Base-by-base conservation (phyloP, 2,888 invertebrate species). In the Tanaodytes sp. region DNA sequence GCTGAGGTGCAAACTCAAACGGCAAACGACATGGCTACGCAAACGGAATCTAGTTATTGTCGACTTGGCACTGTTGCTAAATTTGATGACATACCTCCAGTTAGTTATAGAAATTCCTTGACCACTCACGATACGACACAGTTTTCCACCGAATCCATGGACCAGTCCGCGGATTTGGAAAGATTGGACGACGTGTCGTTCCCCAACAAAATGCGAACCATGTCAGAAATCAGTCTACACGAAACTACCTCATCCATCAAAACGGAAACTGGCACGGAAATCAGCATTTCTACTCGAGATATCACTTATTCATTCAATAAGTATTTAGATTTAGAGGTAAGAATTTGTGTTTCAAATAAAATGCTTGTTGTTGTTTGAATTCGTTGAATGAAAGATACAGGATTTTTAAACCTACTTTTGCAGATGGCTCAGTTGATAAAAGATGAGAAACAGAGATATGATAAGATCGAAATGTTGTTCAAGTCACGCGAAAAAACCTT, bases 401-500 rank as follows among this genome's bases (percentile, higher is more conserved):
- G n/a, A 51, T 14, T 51, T 30, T 46, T 23, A 37, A 52, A 54
- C 30, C 20, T 5, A 27, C 12, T 49, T 61, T 54, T 61, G 5
- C 57, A 87, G 87, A 86, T 89, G 80, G 89, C 89, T 66, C 88
- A 89, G 78, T 85, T 92, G 75, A 89, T 91, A 73, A 89, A 89
- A 79, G 91, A 91, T 75, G 92, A 92, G 82, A 90, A 90, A 74
- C 85, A 87, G 12, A 86, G 91, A 77, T 88, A 90, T 1, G 89
- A 91, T 75, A 90, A 92, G 82, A 86, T 92, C 76, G 87, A 89
- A 69, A 87, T 90, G 40, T 83, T 91, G 37, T 86, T 92, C 42
- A 90, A 90, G 80, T 88, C 91, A 54, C 86, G 91, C 5, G 91
- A 92, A 79, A 90, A 90, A 77, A 88, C 90, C 0, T 81, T 92